Evolutionary conservation across 2,113 vertebrate genomes (phyloP).

Genomic region (Nothobranchius kuhntae): DNA sequence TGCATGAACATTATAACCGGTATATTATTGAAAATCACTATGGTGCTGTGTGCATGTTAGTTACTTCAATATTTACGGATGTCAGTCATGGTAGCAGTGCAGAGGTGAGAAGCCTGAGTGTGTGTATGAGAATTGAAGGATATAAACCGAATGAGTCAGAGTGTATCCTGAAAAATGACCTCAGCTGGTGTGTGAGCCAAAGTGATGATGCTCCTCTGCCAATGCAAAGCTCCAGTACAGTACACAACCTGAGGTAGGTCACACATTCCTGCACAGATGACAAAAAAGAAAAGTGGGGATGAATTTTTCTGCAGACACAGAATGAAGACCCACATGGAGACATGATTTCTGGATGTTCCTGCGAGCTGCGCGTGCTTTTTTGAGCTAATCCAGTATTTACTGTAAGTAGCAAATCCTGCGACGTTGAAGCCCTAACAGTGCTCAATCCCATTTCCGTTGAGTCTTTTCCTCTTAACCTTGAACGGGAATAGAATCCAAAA

Average conservation of each 20-base stretch:
- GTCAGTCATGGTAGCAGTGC: conserved; percentile 23
- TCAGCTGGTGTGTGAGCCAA: conserved; percentile 45
- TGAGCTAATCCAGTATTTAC: conserved; percentile 58
- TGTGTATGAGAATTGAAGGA: conserved; percentile 38
- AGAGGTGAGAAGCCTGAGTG: conserved; percentile 44
- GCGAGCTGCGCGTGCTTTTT: conserved; percentile 22
- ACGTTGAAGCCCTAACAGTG: conserved; percentile 37
- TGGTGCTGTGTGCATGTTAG: background rate
- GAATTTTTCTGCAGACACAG: conserved; percentile 8
- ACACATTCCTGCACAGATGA: background rate
- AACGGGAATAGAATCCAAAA: conserved; percentile 16
- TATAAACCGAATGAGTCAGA: conserved; percentile 56
- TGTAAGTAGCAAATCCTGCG: conserved; percentile 41
- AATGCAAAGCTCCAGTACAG: conserved; percentile 16
- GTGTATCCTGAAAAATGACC: conserved; percentile 48
- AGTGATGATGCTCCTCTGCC: conserved; percentile 27
- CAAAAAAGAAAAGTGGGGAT: background rate
- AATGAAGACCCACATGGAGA: conserved; percentile 1
- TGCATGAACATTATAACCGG: too few relatives aligned
- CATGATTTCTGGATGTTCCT: conserved; percentile 34
- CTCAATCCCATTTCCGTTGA: conserved; percentile 53
- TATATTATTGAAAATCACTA: background rate
- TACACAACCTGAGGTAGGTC: background rate
- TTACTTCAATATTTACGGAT: conserved; percentile 24
- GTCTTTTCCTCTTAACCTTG: conserved; percentile 11